These are phyloP conservation scores for Drosophila fulvimacula DNA, from an alignment of 2,888 invertebrate genomes.

Conservation along the genomic window DNA sequence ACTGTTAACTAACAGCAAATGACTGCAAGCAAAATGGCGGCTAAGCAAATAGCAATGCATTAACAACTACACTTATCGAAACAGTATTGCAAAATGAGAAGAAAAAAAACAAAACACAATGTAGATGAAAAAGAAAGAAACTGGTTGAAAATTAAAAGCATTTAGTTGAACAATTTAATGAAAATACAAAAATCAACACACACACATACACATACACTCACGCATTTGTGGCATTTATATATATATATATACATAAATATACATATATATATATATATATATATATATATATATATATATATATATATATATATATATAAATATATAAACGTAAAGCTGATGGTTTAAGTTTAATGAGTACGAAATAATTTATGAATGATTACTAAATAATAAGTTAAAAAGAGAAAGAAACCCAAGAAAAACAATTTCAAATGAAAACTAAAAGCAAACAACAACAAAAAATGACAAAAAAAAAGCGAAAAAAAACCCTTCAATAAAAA, in stretches of 20 bases:
- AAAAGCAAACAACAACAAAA: slow-evolving; percentile 42
- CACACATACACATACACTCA: slow-evolving; percentile 37
- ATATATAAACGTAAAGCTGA: slow-evolving; percentile 68
- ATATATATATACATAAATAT: slow-evolving; percentile 60
- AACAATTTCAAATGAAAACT: slow-evolving; percentile 27
- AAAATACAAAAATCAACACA: slow-evolving; percentile 23
- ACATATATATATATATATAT: slow-evolving; percentile 27
- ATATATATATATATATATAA: slow-evolving; percentile 58
- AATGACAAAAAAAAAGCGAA: slow-evolving; percentile 52
- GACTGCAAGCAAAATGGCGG: slow-evolving; percentile 16
- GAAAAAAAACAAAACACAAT: slow-evolving; percentile 6
- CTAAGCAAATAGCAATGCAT: slow-evolving; percentile 14
- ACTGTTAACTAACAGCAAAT: slow-evolving; percentile 24
- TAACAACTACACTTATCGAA: slow-evolving; percentile 34
- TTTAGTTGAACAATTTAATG: slow-evolving; percentile 55
- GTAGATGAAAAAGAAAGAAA: slow-evolving; percentile 21
- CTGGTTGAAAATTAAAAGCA: slow-evolving; percentile 54
- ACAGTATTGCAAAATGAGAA: slow-evolving; percentile 57
- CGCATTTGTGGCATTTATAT: slow-evolving; percentile 72
- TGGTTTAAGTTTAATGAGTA: slow-evolving; percentile 77
- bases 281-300: slow-evolving; percentile 57
- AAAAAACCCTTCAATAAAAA: slow-evolving; percentile 83
- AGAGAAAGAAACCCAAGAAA: slow-evolving; percentile 46
- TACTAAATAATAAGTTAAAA: slow-evolving; percentile 62
- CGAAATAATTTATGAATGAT: slow-evolving; percentile 79